Evolutionary conservation across 2,888 invertebrate genomes (phyloP), one percentile per base, ranked within the genome.

Genomic region (Yponomeuta plumbellus): DNA sequence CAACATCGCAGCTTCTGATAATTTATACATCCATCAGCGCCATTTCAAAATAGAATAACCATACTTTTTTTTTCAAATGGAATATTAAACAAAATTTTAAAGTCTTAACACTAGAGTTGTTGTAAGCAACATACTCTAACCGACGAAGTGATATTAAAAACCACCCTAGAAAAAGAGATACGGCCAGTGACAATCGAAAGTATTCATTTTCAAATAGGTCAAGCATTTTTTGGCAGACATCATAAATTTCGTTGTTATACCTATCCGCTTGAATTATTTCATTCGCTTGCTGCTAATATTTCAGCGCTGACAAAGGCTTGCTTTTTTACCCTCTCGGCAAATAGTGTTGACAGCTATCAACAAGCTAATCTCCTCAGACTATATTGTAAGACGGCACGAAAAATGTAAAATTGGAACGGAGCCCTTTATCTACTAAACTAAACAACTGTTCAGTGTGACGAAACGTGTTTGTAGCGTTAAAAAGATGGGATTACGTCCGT

Each of bases 371-470:
- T 52, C 3, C 44, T 52, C 13, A 52, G 17, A 59, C 59, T 6
- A 59, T 5, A 58, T 22, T 23, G 11, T 23, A 59, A 21, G 3
- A 59, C 23, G 59, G 22, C 59, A 59, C 59, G 22, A 22, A 21
- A 59, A 20, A 59, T 59, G 21, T 5, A 21, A 59, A 59, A 59
- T 59, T 59, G 59, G 59, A 59, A 59, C 59, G 8, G 59, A 22
- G 59, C 59, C 59, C 59, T 59, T 59, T 59, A 21, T 58, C 58
- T 11, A 21, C 11, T 5, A 21, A 44, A 17, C 44, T 52, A 52
- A 52, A 17, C 44, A 52, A 5, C 34, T 52, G 44, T 52, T 52
- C 44, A 13, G 17, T 52, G 44, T 6, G 44, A 52, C 44, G 44
- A 52, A 52, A 17, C 44, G 17, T 1, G 44, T 52, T 52, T 52